Evolutionary conservation across 2,888 invertebrate genomes (phyloP).

Genomic region (Linyphia triangularis): DNA sequence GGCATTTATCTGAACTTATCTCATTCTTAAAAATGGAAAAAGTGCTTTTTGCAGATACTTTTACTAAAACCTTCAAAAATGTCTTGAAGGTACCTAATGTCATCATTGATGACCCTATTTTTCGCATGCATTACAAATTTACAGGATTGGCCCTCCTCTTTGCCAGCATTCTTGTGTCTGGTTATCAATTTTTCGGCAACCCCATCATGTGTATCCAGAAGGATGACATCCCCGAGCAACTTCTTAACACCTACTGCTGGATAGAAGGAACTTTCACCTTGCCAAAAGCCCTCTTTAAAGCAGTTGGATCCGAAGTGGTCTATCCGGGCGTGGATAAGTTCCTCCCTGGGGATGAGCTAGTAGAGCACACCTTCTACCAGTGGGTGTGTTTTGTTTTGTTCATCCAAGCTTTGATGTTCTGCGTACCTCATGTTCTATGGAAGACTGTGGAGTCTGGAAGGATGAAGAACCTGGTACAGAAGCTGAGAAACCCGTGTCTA

Average conservation of each 20-base stretch:
- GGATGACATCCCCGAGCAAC: conserved; percentile 88
- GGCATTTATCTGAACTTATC: too few relatives aligned
- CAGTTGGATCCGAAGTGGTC: conserved; percentile 74
- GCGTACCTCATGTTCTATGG: conserved; percentile 78
- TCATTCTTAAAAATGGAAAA: conserved; percentile 67
- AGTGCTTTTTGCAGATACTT: conserved; percentile 68
- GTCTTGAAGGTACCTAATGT: conserved; percentile 79
- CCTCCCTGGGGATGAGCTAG: conserved; percentile 68
- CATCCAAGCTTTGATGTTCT: conserved; percentile 78
- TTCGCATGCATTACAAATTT: conserved; percentile 80
- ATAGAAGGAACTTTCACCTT: conserved; percentile 78
- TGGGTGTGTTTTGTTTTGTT: conserved; percentile 79
- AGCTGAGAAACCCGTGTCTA: conserved; percentile 76
- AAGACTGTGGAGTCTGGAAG: conserved; percentile 76
- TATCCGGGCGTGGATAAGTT: conserved; percentile 80
- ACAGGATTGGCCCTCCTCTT: conserved; percentile 75
- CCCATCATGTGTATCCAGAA: conserved; percentile 89
- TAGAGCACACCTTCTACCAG: conserved; percentile 78
- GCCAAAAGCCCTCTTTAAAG: conserved; percentile 77
- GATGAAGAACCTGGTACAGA: conserved; percentile 74
- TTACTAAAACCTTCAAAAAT: conserved; percentile 62
- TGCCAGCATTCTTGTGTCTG: conserved; percentile 76
- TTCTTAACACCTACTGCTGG: conserved; percentile 96
- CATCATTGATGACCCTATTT: conserved; percentile 91
- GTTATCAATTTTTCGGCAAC: conserved; percentile 83